Percentiles rank a stretch among this genome's conserved stretches.
Conservation (phyloP, 2,113 vertebrate species). For the Myiopsitta monachus region DNA sequence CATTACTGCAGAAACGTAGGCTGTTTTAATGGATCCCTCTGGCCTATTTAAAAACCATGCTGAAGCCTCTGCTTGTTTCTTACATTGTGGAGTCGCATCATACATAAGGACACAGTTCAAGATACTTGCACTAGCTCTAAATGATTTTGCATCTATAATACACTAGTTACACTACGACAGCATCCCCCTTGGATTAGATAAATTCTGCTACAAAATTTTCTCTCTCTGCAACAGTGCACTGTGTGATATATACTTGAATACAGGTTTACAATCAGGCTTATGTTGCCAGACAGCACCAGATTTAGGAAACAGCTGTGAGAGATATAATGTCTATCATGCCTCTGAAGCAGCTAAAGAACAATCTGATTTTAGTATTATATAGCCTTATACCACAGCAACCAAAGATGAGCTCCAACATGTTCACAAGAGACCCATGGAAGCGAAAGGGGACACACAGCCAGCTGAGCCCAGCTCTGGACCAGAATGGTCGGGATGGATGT, state of each 20-base stretch:
- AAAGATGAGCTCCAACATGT: neutral
- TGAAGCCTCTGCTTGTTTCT: neutral
- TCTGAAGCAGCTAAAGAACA: neutral
- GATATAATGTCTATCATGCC: neutral
- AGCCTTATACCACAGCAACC: neutral
- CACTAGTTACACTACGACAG: neutral
- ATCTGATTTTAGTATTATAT: neutral
- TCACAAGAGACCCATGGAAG: neutral
- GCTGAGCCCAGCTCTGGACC: neutral
- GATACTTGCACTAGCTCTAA: neutral
- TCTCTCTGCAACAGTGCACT: neutral
- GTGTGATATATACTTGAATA: neutral
- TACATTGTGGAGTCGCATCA: fast-evolving
- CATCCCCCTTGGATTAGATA: neutral
- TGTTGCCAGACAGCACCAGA: neutral
- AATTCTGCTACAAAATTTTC: neutral
- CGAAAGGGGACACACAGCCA: neutral
- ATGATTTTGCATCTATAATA: neutral
- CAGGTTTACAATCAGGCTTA: neutral
- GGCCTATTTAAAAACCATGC: neutral
- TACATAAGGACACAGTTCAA: neutral
- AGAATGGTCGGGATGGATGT: fast-evolving
- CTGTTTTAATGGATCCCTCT: neutral
- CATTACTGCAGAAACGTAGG: neutral
- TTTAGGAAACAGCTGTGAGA: neutral